phyloP scores from a whole-genome alignment of 2,113 vertebrate genomes.

The Paralichthys olivaceus region DNA sequence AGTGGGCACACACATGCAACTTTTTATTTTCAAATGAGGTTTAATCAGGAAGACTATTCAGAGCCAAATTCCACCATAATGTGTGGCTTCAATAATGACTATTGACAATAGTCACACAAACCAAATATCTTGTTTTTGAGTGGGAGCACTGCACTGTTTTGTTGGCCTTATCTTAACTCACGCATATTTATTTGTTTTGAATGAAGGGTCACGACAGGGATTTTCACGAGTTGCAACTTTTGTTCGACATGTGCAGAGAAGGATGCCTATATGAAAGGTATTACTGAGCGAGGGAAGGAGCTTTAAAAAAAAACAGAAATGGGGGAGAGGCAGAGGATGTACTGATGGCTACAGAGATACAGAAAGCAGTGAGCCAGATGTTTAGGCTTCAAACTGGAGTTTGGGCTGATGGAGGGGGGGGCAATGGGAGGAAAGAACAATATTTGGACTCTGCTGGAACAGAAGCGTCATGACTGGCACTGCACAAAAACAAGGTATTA shows the following conservation, averaged over 20 bases:
- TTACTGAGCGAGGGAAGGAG: neutral
- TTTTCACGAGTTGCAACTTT: neutral
- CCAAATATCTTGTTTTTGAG: neutral
- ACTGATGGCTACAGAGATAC: neutral
- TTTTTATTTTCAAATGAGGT: neutral
- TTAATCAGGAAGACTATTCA: neutral
- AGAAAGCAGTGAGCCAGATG: neutral
- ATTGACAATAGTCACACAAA: neutral
- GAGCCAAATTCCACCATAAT: neutral
- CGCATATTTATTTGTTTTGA: neutral
- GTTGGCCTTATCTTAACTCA: neutral
- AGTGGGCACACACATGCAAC: neutral
- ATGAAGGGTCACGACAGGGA: neutral
- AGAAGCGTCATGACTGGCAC: constrained; percentile 1
- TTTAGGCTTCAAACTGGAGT: neutral
- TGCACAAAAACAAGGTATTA: constrained; percentile 5
- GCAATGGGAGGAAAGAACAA: neutral
- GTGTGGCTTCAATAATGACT: neutral
- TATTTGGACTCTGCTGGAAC: neutral
- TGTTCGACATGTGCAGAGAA: neutral
- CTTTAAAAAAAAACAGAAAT: neutral
- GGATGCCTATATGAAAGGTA: neutral
- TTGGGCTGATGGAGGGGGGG: neutral
- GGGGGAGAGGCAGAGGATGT: neutral
- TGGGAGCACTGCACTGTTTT: neutral